Evolutionary conservation across 2,888 invertebrate genomes (phyloP), one percentile per base, ranked within the genome.

Genomic region (Cybosia mesomella): DNA sequence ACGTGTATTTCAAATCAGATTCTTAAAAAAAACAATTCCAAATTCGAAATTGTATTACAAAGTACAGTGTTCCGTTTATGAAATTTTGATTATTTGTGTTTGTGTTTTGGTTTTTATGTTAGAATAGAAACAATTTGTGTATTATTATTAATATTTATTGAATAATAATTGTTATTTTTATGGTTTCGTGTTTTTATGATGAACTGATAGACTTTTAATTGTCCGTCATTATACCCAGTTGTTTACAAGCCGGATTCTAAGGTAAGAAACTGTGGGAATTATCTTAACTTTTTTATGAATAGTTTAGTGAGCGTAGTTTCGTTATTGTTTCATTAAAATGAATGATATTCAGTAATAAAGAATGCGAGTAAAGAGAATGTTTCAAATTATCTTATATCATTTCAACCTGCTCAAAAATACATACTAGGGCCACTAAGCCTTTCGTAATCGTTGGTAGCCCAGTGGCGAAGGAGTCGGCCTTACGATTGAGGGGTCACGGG

Each of bases 241-340:
- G 75, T 68, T 73, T 66, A 64, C 72, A 57, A 66, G 66, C 32
- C 58, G 49, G 39, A 64, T 34, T 32, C 58, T 58, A 64, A 75
- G 77, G 77, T 77, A 76, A 61, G 78, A 66, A 54, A 58, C 36
- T 60, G 66, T 78, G 69, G 64, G 75, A 78, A 65, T 24, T 57
- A 43, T 61, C 49, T 60, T 1, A 43, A 13, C 32, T 62, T 58
- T 66, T 67, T 60, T 67, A 54, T 69, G 28, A 34, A 32, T 28
- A 5, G n/a, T 58, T 34, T 9, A n/a, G 7, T 24, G 18, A 15
- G 15, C 5, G 5, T 15, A 28, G 55, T 24, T 11, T 28, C 24
- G 55, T 55, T 22, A 15, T 55, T 24, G 55, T 24, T 24, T 55
- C 15, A 15, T 28, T 15, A 4, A 24, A 55, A 5, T 24, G 4